A percentile compares a stretch with the other conserved stretches of the same genome.
Conservation (phyloP, 1,140 invertebrate genomes). For the Lerema accius region DNA sequence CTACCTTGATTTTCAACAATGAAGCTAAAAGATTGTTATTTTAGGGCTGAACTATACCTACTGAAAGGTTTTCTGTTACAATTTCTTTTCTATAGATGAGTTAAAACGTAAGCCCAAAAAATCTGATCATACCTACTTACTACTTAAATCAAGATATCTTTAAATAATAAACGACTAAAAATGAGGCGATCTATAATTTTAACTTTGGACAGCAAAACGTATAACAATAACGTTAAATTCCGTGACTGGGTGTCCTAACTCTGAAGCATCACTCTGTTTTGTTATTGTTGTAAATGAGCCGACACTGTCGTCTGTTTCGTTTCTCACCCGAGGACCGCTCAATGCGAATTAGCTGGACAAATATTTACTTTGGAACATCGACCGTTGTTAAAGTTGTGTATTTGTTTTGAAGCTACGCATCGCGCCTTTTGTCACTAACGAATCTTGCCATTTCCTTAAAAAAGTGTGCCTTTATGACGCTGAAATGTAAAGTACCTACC, state of each 20-base stretch:
- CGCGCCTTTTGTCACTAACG: neutral
- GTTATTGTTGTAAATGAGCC: slow-evolving; percentile 75
- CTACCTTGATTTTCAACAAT: too few species aligned
- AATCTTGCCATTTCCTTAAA: neutral
- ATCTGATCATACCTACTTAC: too few species aligned
- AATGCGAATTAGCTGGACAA: slow-evolving; percentile 78
- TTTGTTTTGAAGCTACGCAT: slow-evolving; percentile 46
- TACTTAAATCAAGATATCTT: too few species aligned
- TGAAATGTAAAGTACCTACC: neutral
- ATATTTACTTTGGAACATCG: slow-evolving; percentile 73
- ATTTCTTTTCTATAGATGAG: too few species aligned
- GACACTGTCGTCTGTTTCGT: slow-evolving; percentile 70
- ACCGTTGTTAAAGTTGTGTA: slow-evolving; percentile 55
- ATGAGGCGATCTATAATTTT: neutral
- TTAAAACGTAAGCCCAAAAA: too few species aligned
- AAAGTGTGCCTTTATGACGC: neutral
- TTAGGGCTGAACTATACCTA: too few species aligned
- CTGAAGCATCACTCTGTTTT: slow-evolving; percentile 49
- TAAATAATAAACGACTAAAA: too few species aligned
- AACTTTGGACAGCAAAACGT: neutral
- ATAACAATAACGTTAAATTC: slow-evolving; percentile 13
- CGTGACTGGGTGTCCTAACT: slow-evolving; percentile 29
- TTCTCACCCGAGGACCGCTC: slow-evolving; percentile 57
- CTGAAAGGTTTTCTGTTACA: too few species aligned
- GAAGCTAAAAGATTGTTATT: too few species aligned